Base-by-base conservation (phyloP, 1,140 invertebrate species). In the Babylonia areolata region DNA sequence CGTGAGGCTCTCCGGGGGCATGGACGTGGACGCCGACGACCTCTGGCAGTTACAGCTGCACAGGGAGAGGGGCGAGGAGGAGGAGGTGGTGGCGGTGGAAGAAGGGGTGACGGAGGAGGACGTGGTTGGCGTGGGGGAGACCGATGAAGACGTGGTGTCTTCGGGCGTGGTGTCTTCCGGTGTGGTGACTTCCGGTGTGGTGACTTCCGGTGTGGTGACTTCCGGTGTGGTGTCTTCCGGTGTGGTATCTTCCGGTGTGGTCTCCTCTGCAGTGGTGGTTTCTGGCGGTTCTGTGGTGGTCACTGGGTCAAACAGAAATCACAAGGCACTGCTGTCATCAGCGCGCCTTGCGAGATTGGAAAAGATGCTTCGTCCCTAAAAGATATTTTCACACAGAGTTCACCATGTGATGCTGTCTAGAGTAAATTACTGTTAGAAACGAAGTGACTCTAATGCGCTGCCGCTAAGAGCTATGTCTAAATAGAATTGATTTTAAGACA, bases 1-100 rank as follows among this genome's bases (percentile, higher is more conserved):
- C 33, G 46, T 39, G 11, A 87, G 54, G 42, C 86, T 87, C 33
- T 73, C 81, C 54, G 86, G 31, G 3, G 33, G 54, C 28, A 87
- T 17, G 42, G 31, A 37, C 12, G 86, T 80, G 69, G 77, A 58
- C 17, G 54, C 42, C 23, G 64, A 17, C 23, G 64, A 17, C 64
- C 85, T 28, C n/a, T 54, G 58, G 78, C 85, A 85, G n/a, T n/a
- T 42, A 58, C 85, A 85, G 37, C 42, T 54, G 85, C 85, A 85
- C 33, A 85, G 46, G 12, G 85, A 81, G 33, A 17, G n/a, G 23
- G 40, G 54, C 35, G 33, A 33, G 39, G 82, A 20, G 81, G 54
- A 40, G 15, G 51, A n/a, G 42, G 80, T 11, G 33, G 17, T 3
- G 3, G 54, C 15, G n/a, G 42, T 6, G 15, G 37, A 11, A 23